Percentiles rank a stretch among this genome's conserved stretches.
These are phyloP conservation scores for Garrulus glandarius DNA, from an alignment of 2,797 vertebrate genomes.

Conservation along the genomic window DNA sequence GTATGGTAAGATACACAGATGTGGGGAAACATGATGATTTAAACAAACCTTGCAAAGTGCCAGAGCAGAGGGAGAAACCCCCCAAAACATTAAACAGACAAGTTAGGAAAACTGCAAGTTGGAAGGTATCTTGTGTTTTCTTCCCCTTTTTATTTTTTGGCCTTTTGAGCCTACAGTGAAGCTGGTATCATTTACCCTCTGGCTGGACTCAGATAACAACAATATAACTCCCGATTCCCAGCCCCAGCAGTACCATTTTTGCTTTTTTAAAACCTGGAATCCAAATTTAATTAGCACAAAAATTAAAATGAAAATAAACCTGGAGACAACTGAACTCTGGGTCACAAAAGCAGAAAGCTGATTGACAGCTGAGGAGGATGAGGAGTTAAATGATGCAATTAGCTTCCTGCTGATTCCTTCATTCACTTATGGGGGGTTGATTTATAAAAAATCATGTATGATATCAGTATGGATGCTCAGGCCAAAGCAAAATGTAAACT, in stretches of 20 bases:
- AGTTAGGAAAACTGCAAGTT: not conserved
- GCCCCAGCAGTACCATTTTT: not conserved
- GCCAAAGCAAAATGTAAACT: constrained; percentile 44
- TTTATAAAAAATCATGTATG: constrained; percentile 17
- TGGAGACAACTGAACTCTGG: constrained; percentile 6
- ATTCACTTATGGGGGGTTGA: not conserved
- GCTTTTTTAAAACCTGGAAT: constrained; percentile 17
- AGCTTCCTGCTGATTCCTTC: not conserved
- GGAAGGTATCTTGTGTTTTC: not conserved
- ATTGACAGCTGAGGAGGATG: not conserved
- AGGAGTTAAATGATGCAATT: not conserved
- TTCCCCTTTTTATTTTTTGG: not conserved
- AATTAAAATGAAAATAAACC: constrained; percentile 47
- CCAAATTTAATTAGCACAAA: constrained; percentile 48
- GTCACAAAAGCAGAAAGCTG: constrained; percentile 6
- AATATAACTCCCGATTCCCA: not conserved
- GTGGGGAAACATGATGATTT: not conserved
- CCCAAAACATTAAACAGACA: not conserved
- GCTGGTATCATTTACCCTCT: not conserved
- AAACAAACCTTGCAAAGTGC: not conserved
- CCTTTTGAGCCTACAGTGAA: not conserved
- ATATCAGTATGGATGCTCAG: not conserved
- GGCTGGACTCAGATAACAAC: not conserved
- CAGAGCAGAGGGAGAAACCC: not conserved
- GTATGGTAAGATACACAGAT: not conserved